Conservation (phyloP, 2,888 invertebrate species). For the Cancer borealis region DNA sequence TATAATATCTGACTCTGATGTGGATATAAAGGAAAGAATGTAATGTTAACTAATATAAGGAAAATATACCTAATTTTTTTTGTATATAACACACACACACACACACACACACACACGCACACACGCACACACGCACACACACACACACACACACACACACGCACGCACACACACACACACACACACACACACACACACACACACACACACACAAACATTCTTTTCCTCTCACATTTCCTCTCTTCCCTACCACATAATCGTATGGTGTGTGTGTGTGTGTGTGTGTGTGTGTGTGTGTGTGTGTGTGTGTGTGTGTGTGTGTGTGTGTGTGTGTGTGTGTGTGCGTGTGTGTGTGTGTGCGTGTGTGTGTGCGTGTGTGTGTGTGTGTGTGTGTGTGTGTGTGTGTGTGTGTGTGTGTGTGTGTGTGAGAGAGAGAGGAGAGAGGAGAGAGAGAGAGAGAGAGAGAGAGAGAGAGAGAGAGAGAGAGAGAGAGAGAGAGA, state of each 20-base stretch:
- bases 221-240: background rate
- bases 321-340: slow-evolving; percentile 32
- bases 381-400: slow-evolving; percentile 38
- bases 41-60: too few relatives aligned
- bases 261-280: background rate
- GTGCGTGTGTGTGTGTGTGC: background rate
- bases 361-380: background rate
- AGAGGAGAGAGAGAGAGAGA: background rate
- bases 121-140: background rate
- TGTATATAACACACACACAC: background rate
- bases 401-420: slow-evolving; percentile 36
- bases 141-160: background rate
- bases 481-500: slow-evolving; percentile 44
- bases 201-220: slow-evolving; percentile 4
- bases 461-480: slow-evolving; percentile 50
- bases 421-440: background rate
- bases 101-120: background rate
- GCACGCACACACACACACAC: background rate
- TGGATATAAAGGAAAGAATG: too few relatives aligned
- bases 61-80: too few relatives aligned
- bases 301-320: slow-evolving; percentile 22
- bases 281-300: slow-evolving; percentile 22
- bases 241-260: background rate
- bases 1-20: too few relatives aligned
- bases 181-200: background rate